A percentile compares a stretch with the other conserved stretches of the same genome.
Conservation (phyloP, 2,113 vertebrate genomes). For the Podiceps cristatus region DNA sequence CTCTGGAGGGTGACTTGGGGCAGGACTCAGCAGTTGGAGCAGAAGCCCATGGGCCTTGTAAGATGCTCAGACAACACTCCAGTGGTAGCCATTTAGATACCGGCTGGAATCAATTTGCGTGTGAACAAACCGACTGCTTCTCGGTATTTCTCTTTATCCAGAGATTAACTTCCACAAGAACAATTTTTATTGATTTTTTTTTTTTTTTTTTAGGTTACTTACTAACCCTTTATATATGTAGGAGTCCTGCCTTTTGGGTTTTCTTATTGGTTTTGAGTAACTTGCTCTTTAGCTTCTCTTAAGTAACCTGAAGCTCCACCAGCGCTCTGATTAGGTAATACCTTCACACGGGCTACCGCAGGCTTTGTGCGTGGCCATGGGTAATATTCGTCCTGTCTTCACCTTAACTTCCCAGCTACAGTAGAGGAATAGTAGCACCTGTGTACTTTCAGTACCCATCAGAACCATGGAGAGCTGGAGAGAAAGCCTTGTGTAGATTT, state of each 20-base stretch:
- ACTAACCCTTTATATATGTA: neutral
- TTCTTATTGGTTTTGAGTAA: neutral
- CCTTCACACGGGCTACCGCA: neutral
- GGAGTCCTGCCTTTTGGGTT: neutral
- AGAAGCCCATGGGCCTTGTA: rapidly evolving
- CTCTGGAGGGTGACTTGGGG: neutral
- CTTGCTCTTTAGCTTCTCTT: neutral
- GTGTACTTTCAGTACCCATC: neutral
- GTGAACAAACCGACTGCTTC: neutral
- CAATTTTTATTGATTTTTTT: neutral
- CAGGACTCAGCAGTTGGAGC: neutral
- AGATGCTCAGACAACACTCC: neutral
- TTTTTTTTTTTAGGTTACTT: neutral
- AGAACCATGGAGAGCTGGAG: too few relatives aligned
- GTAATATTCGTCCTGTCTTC: neutral
- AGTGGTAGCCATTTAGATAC: neutral
- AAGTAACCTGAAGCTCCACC: neutral
- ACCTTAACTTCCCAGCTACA: neutral
- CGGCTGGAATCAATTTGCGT: neutral
- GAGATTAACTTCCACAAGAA: neutral
- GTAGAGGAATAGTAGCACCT: neutral
- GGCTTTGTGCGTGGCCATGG: neutral
- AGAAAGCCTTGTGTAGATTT: neutral
- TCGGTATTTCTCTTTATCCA: neutral
- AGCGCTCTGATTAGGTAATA: neutral